Evolutionary conservation across 2,113 vertebrate genomes (phyloP), one percentile per base, ranked within the genome.

Genomic region (Otolemur garnettii): DNA sequence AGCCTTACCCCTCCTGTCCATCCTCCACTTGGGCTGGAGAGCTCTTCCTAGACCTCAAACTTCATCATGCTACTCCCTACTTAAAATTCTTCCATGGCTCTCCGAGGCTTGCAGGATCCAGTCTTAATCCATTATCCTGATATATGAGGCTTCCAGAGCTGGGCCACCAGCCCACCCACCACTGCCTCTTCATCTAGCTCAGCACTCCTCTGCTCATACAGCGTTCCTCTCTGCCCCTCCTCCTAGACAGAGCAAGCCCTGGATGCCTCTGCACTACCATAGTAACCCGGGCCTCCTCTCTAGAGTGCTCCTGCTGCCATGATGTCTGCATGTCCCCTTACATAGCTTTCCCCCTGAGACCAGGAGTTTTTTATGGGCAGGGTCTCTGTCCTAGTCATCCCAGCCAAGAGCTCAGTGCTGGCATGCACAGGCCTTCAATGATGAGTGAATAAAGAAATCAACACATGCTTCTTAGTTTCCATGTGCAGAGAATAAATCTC

Each of bases 81-180:
- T 92, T 72, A 88, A 55, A 88, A 66, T 33, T 79, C 91, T 72
- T 28, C 95, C n/a, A 15, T 26, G 79, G 62, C 26, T 88, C 50
- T 77, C 33, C 55, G 74, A 68, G 57, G 12, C 38, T 35, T 57
- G 9, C 38, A 35, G 7, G 72, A 93, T 72, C 82, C 42, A 74
- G 62, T 82, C 83, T 74, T 77, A 72, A 86, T 24, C 24, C 72
- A 71, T 62, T 8, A 88, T 38, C 14, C 55, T 8, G 17, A 64
- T 59, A 74, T 9, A 55, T 1, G 68, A 93, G 45, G 82, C 22
- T 91, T 85, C 24, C 68, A 91, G 30, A 75, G 5, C 71, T 57
- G 50, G 60, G 24, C 26, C 71, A 64, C 4, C 55, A n/a, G 14
- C 21, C 66, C 2, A 57, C 9, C 28, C 57, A 57, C 19, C 62